These are phyloP conservation scores for Phaedon cochleariae DNA, from an alignment of 2,888 invertebrate species.

Conservation along the genomic window DNA sequence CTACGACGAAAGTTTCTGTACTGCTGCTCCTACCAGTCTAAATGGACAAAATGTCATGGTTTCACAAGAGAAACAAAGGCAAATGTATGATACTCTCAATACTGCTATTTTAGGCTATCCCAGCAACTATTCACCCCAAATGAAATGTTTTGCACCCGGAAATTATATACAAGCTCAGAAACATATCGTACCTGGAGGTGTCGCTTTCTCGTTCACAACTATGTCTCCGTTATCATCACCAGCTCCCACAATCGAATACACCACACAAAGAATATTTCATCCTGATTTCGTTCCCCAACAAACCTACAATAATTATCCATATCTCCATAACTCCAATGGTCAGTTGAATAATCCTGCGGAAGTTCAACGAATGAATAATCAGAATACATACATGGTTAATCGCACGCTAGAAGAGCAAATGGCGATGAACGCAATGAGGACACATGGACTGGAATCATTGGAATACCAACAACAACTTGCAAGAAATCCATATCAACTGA, in stretches of 20 bases:
- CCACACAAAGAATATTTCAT: slow-evolving; percentile 3
- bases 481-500: slow-evolving; percentile 44
- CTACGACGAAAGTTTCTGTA: slow-evolving; percentile 43
- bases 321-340: background rate
- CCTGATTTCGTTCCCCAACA: background rate
- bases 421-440: slow-evolving; percentile 7
- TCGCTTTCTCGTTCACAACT: slow-evolving; percentile 35
- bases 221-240: background rate
- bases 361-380: background rate
- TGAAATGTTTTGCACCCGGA: slow-evolving; percentile 8
- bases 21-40: slow-evolving; percentile 45
- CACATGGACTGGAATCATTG: slow-evolving; percentile 10
- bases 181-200: slow-evolving; percentile 38
- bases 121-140: slow-evolving; percentile 10
- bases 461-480: slow-evolving; percentile 34
- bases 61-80: slow-evolving; percentile 49
- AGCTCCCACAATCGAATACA: background rate
- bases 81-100: slow-evolving; percentile 44
- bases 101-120: slow-evolving; percentile 44
- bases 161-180: slow-evolving; percentile 35
- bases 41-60: slow-evolving; percentile 46
- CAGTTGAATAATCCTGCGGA: background rate
- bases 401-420: slow-evolving; percentile 6
- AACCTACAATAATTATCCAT: background rate
- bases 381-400: background rate